Base-by-base conservation (phyloP, 2,888 invertebrate species). In the Acleris laterana region DNA sequence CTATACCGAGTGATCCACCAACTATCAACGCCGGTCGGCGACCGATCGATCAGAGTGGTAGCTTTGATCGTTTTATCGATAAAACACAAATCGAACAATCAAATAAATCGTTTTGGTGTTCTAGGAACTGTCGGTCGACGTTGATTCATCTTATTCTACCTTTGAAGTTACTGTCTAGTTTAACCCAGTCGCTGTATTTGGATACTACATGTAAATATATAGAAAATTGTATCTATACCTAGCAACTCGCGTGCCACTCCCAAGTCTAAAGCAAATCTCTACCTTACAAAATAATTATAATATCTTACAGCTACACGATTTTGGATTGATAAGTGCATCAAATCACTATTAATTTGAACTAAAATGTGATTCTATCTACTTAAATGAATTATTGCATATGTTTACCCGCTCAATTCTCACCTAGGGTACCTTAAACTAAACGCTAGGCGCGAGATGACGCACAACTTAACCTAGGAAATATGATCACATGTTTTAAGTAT, bases 401-500 rank as follows among this genome's bases (percentile, higher is more conserved):
- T 72, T 74, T 79, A 85, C 83, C 83, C 81, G 82, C 81, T 79
- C 75, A 68, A 73, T 68, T 69, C 68, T 69, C 72, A 63, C 67
- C 65, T 70, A 68, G 57, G 64, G 65, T 46, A 63, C 57, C 49
- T 66, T 63, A 74, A 71, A 76, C 74, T 76, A 79, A 81, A 82
- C 77, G 75, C 79, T 73, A 74, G 73, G 77, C 38, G 38, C 75
- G 64, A 71, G 55, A 59, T 64, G 48, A 60, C 64, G 69, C 75
- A 74, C 75, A 69, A 77, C 79, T 78, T 82, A 75, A 74, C 70
- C 82, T 83, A 84, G 70, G 70, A 75, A 74, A 72, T 75, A 78
- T 75, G 76, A 85, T 87, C 83, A 88, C 84, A 85, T 71, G 78
- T 80, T 79, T 83, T 82, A 84, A 81, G 80, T 83, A 75, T 77